Percentiles rank a stretch among this genome's conserved stretches.
Conservation (phyloP, 2,797 vertebrate species). For the Microctenopoma stevenorrisi region DNA sequence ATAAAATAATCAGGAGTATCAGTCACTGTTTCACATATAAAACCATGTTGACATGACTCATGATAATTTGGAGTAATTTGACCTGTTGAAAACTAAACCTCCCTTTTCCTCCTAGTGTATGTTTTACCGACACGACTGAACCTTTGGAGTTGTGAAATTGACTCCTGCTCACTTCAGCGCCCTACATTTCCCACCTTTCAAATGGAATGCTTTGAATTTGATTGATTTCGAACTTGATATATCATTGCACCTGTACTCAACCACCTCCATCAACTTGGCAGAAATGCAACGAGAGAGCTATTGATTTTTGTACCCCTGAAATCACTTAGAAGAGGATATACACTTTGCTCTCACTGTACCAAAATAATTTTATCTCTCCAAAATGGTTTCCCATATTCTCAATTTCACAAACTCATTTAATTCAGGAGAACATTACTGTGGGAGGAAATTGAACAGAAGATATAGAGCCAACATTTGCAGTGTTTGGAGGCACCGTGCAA, state of each 20-base stretch:
- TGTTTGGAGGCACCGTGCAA: constrained; percentile 26
- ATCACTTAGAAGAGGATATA: constrained; percentile 78
- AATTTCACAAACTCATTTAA: constrained; percentile 72
- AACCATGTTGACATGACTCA: too few relatives aligned
- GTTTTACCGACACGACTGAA: constrained; percentile 54
- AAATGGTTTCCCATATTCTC: constrained; percentile 77
- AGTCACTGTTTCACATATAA: too few relatives aligned
- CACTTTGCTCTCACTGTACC: constrained; percentile 73
- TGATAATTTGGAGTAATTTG: not conserved
- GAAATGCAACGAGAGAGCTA: constrained; percentile 78
- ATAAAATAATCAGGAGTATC: too few relatives aligned
- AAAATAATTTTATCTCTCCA: constrained; percentile 76
- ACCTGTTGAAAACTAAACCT: constrained; percentile 18
- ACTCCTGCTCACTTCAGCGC: constrained; percentile 70
- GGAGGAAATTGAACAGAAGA: constrained; percentile 72
- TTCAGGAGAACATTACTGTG: constrained; percentile 65
- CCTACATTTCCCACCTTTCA: constrained; percentile 73
- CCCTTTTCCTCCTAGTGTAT: not conserved
- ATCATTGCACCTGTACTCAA: constrained; percentile 72
- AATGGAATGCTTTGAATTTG: constrained; percentile 77
- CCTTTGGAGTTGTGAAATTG: constrained; percentile 56
- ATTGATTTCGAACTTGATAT: constrained; percentile 82
- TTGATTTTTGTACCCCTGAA: constrained; percentile 78
- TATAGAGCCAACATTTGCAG: constrained; percentile 45
- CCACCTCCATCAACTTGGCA: constrained; percentile 78